phyloP scores from a whole-genome alignment of 2,797 vertebrate genomes.

The Odontamblyopus lacepedii region DNA sequence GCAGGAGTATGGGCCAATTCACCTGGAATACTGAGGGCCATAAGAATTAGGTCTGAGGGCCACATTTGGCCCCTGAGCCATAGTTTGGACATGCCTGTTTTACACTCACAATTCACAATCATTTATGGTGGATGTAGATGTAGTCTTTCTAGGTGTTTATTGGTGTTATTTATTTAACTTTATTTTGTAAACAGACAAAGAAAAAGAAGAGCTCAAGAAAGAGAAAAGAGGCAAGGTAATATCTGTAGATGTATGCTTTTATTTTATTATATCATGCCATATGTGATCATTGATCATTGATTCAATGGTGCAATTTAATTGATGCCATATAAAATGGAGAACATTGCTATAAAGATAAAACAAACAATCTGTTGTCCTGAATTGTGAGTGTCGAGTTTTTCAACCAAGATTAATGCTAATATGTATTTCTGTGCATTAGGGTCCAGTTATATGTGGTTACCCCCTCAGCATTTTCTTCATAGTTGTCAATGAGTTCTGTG shows the following conservation, averaged over 20 bases:
- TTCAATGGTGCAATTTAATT: not conserved
- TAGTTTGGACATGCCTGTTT: no score
- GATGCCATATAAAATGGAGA: not conserved
- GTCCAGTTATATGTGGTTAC: constrained; percentile 76
- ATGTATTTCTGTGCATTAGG: constrained; percentile 45
- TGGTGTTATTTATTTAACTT: not conserved
- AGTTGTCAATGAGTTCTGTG: constrained; percentile 93
- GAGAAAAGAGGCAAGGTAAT: constrained; percentile 41
- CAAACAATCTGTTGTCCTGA: not conserved
- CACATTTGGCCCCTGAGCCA: no score
- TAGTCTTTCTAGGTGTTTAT: not conserved
- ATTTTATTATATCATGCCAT: rapidly evolving
- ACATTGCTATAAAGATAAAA: not conserved
- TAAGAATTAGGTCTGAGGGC: no score
- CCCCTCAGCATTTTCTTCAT: constrained; percentile 96
- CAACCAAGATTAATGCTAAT: not conserved
- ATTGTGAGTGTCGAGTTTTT: not conserved
- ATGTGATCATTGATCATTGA: not conserved
- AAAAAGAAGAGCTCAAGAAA: constrained; percentile 58
- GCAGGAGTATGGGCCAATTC: no score
- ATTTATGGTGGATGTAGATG: no score
- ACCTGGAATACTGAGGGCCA: no score
- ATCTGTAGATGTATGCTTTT: no score
- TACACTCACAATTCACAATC: no score
- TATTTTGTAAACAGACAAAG: constrained; percentile 61